A percentile compares a stretch with the other conserved stretches of the same genome.
Conservation (phyloP, 1,140 invertebrate species). For the Pseudomyrmex sp. region DNA sequence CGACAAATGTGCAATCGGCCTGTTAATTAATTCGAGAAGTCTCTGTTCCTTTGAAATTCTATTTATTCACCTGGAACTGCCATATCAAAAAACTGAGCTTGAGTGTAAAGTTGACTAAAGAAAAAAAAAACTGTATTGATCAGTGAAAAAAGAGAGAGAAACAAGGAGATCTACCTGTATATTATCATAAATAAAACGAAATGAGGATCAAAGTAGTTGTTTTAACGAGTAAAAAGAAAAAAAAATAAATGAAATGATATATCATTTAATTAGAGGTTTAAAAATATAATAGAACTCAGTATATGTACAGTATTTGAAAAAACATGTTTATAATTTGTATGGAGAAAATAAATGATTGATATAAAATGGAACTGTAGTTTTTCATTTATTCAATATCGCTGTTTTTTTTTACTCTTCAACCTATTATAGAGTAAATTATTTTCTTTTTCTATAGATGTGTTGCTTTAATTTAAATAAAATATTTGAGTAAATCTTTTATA, state of each 20-base stretch:
- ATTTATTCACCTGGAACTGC: constrained; percentile 87
- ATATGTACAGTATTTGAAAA: constrained; percentile 89
- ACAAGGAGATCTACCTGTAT: constrained; percentile 83
- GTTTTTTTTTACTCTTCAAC: background rate
- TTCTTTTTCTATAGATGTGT: too few species aligned
- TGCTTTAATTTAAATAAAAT: too few species aligned
- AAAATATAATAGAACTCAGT: constrained; percentile 87
- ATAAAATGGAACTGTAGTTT: constrained; percentile 75
- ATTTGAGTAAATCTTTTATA: too few species aligned
- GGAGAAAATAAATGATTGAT: constrained; percentile 88
- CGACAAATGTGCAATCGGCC: background rate
- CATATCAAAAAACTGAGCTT: constrained; percentile 87
- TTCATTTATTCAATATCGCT: background rate
- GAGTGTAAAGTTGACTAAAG: constrained; percentile 80
- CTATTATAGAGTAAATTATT: background rate
- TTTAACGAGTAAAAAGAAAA: constrained; percentile 83
- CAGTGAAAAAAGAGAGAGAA: constrained; percentile 71
- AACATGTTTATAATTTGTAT: constrained; percentile 90
- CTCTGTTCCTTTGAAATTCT: constrained; percentile 71
- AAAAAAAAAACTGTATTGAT: constrained; percentile 54
- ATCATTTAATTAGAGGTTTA: constrained; percentile 86
- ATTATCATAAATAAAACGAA: constrained; percentile 84
- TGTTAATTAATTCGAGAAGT: constrained; percentile 36
- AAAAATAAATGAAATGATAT: constrained; percentile 84
- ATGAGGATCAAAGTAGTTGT: constrained; percentile 84